Base-by-base conservation (phyloP, 2,113 vertebrate species). In the Oryzias melastigma region DNA sequence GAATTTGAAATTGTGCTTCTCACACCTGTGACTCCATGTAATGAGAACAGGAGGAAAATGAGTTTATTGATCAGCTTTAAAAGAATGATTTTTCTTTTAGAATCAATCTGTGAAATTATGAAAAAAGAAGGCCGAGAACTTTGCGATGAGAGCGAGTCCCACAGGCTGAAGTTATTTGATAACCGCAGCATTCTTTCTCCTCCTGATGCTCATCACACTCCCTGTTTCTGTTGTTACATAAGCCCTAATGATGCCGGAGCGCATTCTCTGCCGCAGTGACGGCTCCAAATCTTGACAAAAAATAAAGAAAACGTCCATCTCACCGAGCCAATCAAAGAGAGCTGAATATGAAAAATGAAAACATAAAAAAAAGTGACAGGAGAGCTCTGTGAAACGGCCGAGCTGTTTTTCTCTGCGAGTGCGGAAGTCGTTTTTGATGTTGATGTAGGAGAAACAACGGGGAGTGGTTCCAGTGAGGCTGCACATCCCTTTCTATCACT, bases 11-110 rank as follows among this genome's bases (percentile, higher is more conserved):
- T 63, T 52, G 63, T 54, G 45, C 73, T 71, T 49, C 58, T 63
- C 68, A 61, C 78, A 89, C 85, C 85, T 89, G 82, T 81, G 87
- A 85, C 77, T 80, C 68, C 24, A 66, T 69, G 74, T 88, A 84
- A 88, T 86, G 79, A 88, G 81, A 68, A 59, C 13, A 58, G 60
- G 60, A 61, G 71, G 42, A 59, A 78, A 81, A 86, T 56, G 63
- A 73, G 47, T 65, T 64, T 77, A 87, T 90, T 70, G 82, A 87
- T 89, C 80, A 66, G 55, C 52, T 27, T 72, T 61, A 64, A 45
- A 42, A 73, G n/a, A 71, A 62, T 52, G 68, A 49, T 52, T 49
- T 52, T 58, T 48, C 29, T 55, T 52, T 56, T 4, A 16, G 41
- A 51, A 73, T 76, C 61, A 53, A 70, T 74, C 46, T 50, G 29